phyloP scores from a whole-genome alignment of 2,797 vertebrate genomes.

The Linurgus olivaceus region DNA sequence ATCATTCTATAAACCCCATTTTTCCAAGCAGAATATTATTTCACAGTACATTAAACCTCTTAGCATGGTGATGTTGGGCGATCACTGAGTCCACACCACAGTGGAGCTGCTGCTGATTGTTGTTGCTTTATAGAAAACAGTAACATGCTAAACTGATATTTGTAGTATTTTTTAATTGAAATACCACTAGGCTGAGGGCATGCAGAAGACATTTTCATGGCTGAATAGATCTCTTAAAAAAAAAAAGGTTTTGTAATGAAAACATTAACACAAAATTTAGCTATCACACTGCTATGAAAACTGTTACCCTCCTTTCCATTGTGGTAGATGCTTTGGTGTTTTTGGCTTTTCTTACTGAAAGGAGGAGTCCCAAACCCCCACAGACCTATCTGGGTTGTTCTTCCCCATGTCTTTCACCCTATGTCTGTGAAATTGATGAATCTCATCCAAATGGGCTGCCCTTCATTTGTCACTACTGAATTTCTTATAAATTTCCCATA shows the following conservation, averaged over 20 bases:
- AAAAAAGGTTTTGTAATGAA: not conserved
- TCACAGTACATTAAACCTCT: not conserved
- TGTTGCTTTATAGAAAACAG: not conserved
- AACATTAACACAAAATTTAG: not conserved
- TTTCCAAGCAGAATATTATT: not conserved
- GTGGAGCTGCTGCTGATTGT: not conserved
- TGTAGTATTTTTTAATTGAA: not conserved
- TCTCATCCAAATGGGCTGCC: not conserved
- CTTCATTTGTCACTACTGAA: not conserved
- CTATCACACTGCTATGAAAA: not conserved
- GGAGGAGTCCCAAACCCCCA: not conserved
- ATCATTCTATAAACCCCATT: not conserved
- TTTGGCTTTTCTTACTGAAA: not conserved
- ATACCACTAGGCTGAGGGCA: not conserved
- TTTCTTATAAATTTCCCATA: not conserved
- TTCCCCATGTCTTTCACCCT: not conserved
- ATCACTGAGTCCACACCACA: not conserved
- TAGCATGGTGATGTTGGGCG: not conserved
- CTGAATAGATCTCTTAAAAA: not conserved
- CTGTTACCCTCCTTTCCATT: not conserved
- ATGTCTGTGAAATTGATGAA: not conserved
- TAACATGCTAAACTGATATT: not conserved
- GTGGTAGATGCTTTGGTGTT: not conserved
- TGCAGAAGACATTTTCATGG: not conserved
- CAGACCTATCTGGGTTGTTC: not conserved